These are phyloP conservation scores for Platynereis dumerilii DNA, from an alignment of 2,888 invertebrate species.

Conservation along the genomic window DNA sequence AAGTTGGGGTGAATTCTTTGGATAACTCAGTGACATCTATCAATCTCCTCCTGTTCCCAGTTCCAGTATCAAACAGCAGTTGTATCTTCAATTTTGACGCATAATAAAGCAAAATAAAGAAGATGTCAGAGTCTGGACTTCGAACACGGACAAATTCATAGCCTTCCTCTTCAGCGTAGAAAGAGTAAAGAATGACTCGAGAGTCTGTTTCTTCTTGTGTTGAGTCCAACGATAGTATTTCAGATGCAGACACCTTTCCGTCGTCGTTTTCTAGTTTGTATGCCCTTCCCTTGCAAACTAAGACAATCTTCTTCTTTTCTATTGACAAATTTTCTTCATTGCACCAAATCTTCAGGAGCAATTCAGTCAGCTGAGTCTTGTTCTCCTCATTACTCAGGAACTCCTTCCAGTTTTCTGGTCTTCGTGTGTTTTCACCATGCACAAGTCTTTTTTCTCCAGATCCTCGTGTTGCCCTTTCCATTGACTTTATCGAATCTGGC, in stretches of 20 bases:
- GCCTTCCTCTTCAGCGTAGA: constrained; percentile 20
- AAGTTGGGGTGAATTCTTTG: constrained; percentile 15
- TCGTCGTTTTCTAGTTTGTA: not conserved
- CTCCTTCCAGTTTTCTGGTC: constrained; percentile 16
- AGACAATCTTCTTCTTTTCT: too few species aligned
- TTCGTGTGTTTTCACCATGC: constrained; percentile 18
- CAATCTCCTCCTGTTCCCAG: constrained; percentile 24
- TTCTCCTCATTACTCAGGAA: constrained; percentile 23
- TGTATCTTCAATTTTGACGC: constrained; percentile 19
- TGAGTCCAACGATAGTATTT: not conserved
- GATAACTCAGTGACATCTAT: constrained; percentile 22
- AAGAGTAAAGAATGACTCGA: constrained; percentile 21
- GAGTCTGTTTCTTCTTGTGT: constrained; percentile 26
- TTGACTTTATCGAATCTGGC: constrained; percentile 18
- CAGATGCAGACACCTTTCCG: not conserved
- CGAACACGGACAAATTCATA: constrained; percentile 23
- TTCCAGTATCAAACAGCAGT: constrained; percentile 21
- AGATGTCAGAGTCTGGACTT: constrained; percentile 26
- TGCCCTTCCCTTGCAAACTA: too few species aligned
- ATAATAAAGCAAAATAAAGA: constrained; percentile 23
- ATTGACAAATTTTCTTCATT: constrained; percentile 13
- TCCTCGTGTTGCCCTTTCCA: constrained; percentile 17
- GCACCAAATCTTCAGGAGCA: constrained; percentile 15
- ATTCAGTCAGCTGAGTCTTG: constrained; percentile 16
- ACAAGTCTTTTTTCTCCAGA: constrained; percentile 9